phyloP scores from a whole-genome alignment of 2,113 vertebrate genomes.

The human (Homo sapiens) region DNA sequence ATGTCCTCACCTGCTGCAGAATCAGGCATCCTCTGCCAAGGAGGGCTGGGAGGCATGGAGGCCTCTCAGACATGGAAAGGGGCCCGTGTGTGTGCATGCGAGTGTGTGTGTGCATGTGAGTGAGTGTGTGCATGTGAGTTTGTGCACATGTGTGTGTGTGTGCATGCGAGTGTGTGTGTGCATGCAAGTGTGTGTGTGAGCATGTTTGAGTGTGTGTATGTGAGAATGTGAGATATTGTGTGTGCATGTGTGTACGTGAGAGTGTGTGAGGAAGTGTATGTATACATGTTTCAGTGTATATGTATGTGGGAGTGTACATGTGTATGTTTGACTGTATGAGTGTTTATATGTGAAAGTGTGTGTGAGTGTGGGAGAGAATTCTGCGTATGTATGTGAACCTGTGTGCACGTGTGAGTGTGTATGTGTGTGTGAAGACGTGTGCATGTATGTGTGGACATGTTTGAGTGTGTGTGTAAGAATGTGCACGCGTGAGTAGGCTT shows the following conservation, averaged over 20 bases:
- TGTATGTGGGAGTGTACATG: too few relatives aligned
- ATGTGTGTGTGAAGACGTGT: too few relatives aligned
- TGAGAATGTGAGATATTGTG: not conserved
- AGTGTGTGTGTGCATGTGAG: not conserved
- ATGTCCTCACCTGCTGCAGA: not conserved
- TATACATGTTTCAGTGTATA: too few relatives aligned
- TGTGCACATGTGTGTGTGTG: not conserved
- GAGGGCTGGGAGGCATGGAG: not conserved
- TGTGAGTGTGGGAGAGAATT: not conserved
- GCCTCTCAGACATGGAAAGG: not conserved
- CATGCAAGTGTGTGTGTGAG: not conserved
- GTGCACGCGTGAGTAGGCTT: not conserved
- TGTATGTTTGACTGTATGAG: too few relatives aligned
- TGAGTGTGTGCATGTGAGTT: not conserved
- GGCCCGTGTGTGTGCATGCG: not conserved
- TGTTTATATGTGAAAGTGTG: not conserved
- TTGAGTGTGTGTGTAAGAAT: not conserved
- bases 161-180: not conserved
- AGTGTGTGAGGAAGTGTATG: not conserved
- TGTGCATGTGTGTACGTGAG: not conserved
- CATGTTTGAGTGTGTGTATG: not conserved
- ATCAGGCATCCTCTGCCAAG: not conserved
- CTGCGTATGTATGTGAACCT: too few relatives aligned
- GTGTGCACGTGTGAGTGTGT: too few relatives aligned
- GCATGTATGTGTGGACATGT: not conserved